phyloP scores from a whole-genome alignment of 2,888 invertebrate species.

The Macropis europaea region DNA sequence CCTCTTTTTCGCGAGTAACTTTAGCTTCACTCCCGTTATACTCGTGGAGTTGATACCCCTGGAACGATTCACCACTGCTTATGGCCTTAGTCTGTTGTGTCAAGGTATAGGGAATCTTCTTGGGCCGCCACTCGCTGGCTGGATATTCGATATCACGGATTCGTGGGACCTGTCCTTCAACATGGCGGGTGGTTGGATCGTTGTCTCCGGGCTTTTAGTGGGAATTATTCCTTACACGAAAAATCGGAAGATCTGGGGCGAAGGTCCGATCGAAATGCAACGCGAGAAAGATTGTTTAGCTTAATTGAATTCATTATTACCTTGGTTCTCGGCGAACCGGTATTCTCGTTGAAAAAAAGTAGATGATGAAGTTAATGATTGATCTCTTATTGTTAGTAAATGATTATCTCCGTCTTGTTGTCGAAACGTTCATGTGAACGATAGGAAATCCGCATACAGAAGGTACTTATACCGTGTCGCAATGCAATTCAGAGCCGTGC shows the following conservation, averaged over 20 bases:
- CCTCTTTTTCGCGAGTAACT: conserved; percentile 94
- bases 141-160: conserved; percentile 85
- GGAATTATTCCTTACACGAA: conserved; percentile 85
- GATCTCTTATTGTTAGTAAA: neutral
- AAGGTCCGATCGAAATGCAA: conserved; percentile 81
- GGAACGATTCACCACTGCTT: conserved; percentile 95
- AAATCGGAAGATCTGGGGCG: conserved; percentile 84
- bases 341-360: neutral
- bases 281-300: conserved; percentile 72
- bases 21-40: conserved; percentile 94
- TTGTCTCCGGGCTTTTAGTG: conserved; percentile 87
- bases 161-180: conserved; percentile 91
- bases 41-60: conserved; percentile 93
- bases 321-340: neutral
- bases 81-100: conserved; percentile 92
- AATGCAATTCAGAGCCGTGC: too few species aligned
- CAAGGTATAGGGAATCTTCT: conserved; percentile 96
- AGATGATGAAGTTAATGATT: neutral
- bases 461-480: neutral
- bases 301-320: conserved; percentile 32
- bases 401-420: too few species aligned
- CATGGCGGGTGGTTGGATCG: conserved; percentile 90
- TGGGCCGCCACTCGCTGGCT: conserved; percentile 96
- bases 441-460: too few species aligned
- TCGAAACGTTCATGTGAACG: too few species aligned